phyloP scores from a whole-genome alignment of 1,140 invertebrate species.

The Araneus ventricosus region DNA sequence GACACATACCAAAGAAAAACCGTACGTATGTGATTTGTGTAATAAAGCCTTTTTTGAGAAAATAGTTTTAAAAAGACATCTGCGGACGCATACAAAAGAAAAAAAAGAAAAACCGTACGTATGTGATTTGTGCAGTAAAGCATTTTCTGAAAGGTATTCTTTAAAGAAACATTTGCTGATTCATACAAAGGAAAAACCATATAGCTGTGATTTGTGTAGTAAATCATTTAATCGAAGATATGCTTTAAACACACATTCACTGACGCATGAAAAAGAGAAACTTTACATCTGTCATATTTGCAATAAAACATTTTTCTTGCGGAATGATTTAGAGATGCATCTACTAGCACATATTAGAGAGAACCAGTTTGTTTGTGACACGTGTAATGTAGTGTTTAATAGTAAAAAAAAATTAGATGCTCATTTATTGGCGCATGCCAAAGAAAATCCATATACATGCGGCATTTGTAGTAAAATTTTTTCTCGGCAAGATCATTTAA shows the following conservation, averaged over 20 bases:
- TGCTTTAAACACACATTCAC: background rate
- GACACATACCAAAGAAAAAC: background rate
- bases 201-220: background rate
- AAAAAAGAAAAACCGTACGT: background rate
- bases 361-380: background rate
- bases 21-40: background rate
- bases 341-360: background rate
- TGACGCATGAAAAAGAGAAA: background rate
- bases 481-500: background rate
- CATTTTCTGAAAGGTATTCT: background rate
- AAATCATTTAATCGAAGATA: background rate
- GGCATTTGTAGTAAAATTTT: background rate
- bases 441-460: background rate
- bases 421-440: background rate
- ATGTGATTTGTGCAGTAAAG: background rate
- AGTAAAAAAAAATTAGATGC: background rate
- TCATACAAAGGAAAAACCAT: background rate
- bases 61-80: background rate
- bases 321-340: background rate
- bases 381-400: background rate
- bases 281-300: background rate
- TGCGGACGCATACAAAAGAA: background rate
- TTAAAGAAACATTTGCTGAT: background rate
- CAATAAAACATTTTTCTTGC: background rate
- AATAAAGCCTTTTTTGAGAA: background rate